Base-by-base conservation (phyloP, 2,113 vertebrate species). In the Mixornis gularis region DNA sequence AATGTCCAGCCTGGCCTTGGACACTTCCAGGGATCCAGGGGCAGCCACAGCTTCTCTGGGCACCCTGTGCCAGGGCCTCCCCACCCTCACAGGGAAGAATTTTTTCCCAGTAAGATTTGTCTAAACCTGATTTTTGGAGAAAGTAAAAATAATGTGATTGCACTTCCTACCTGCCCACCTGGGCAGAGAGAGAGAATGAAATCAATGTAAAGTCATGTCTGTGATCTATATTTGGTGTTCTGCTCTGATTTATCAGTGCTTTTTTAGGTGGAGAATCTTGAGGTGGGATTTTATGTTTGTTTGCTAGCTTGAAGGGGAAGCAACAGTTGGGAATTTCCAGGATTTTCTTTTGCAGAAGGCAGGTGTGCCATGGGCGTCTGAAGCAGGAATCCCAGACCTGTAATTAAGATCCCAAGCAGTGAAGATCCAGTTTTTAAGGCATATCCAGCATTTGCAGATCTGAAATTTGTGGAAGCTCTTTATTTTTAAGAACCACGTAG, bases 221-320 rank as follows among this genome's bases (percentile, higher is more conserved):
- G 0, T 38, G 26, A 24, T 60, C 7, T 5, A 0, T 22, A 3
- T 43, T 53, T 43, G 3, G 7, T 41, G 2, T 38, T 49, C 3
- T 7, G 18, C 21, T 78, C 40, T 22, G 44, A 7, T 60, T 7
- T 17, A 4, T 15, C 6, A 13, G 5, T 11, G 26, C 46, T 70
- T 38, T 22, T 5, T n/a, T 13, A 10, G 46, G 51, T 51, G 56
- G 44, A 9, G 40, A 4, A 24, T 29, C 32, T 29, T 12, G 17
- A 36, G 0, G 14, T 70, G 52, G 32, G 41, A 9, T 56, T 66
- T 70, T 7, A 6, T 13, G 22, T 60, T 81, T 13, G 19, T 56
- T 81, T 55, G 16, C 44, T 16, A 26, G 44, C 70, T 85, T 11
- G 62, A 59, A 38, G 51, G 1, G 1, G 41, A 20, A 51, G 41